Base-by-base conservation (phyloP, 2,797 vertebrate species). In the Coendou prehensilis region DNA sequence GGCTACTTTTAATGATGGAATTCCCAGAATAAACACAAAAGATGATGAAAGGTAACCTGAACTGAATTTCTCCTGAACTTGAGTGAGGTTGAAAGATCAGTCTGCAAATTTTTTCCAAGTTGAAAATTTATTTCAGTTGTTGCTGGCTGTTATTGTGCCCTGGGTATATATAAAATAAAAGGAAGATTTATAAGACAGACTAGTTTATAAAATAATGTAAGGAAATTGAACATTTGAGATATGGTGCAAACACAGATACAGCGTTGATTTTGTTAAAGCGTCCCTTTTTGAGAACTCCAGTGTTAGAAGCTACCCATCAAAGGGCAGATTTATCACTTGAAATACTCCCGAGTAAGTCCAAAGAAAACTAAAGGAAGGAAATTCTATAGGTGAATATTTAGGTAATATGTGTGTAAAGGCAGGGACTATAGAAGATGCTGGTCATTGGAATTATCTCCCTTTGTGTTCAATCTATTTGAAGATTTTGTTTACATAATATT, bases 401-500 rank as follows among this genome's bases (percentile, higher is more conserved):
- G 97, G 95, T 93, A 84, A 73, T 93, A 61, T 96, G 86, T 96
- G 87, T 96, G 63, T 83, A 93, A 81, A 98, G 97, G 87, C 91
- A 98, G 94, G 52, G 71, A 96, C 94, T 91, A 94, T 56, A 86
- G 93, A 97, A 98, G 98, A 97, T 97, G 95, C 76, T 97, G 92
- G 82, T 98, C 93, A 97, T 81, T 93, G 69, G 87, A 95, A 98
- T 95, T 97, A 93, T 82, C 93, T 97, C 89, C 87, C 63, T 94
- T 96, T 97, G 63, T 73, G 57, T 95, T 97, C 94, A 95, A 85
- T 98, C 95, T 95, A 71, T 76, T 97, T 56, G 85, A 96, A 85
- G 57, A 71, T 75, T 33, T 88, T 95, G 28, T 76, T 98, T 95
- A 95, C 47, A 98, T 92, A 97, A 91, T 52, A 86, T 47, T 94